Evolutionary conservation across 2,888 invertebrate genomes (phyloP).

Genomic region (Limnephilus rhombicus): DNA sequence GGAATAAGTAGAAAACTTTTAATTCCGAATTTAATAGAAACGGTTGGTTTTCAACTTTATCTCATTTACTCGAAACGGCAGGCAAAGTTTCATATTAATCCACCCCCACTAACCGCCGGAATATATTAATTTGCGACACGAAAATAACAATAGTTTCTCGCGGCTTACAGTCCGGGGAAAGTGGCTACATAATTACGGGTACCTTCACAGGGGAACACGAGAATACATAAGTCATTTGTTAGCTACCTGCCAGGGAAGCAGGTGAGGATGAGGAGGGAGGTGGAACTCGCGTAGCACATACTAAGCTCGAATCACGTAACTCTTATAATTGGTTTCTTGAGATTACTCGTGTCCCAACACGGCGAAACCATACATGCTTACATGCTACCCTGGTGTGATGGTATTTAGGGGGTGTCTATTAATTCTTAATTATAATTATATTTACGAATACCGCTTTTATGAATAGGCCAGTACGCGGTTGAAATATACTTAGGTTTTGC

Average conservation of each 20-base stretch:
- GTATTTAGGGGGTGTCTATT: neutral
- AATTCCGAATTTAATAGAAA: slow-evolving; percentile 19
- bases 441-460: neutral
- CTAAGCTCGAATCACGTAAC: slow-evolving; percentile 50
- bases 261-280: slow-evolving; percentile 41
- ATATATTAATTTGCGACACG: slow-evolving; percentile 62
- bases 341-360: slow-evolving; percentile 52
- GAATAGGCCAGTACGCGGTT: neutral
- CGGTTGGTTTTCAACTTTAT: slow-evolving; percentile 38
- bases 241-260: slow-evolving; percentile 44
- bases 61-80: slow-evolving; percentile 6
- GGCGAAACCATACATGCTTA: neutral
- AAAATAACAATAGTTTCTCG: slow-evolving; percentile 57
- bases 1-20: slow-evolving; percentile 40
- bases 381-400: neutral
- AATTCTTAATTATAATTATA: slow-evolving; percentile 12
- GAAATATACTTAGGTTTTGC: neutral
- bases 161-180: slow-evolving; percentile 45
- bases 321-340: slow-evolving; percentile 64
- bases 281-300: slow-evolving; percentile 5
- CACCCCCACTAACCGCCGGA: slow-evolving; percentile 24
- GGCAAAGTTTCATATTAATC: slow-evolving; percentile 27
- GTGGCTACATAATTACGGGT: slow-evolving; percentile 53
- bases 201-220: slow-evolving; percentile 32
- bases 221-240: slow-evolving; percentile 56